Conservation (phyloP, 2,797 vertebrate genomes). For the Phrynocephalus forsythii region DNA sequence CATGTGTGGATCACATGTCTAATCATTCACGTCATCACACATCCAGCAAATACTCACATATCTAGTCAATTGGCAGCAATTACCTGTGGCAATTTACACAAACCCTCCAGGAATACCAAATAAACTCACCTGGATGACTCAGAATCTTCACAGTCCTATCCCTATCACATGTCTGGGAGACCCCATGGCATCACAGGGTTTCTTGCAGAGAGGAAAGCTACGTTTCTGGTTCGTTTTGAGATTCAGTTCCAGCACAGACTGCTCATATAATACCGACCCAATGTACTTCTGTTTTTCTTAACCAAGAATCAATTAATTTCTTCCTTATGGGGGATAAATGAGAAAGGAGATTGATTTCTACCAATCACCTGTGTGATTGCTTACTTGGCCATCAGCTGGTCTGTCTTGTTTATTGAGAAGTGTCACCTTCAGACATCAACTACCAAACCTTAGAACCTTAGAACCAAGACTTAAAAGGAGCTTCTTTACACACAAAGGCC, state of each 20-base stretch:
- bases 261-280: background rate
- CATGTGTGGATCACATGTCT: no score
- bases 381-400: background rate
- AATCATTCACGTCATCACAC: no score
- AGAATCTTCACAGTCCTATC: no score
- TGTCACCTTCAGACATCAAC: background rate
- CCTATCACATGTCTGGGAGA: no score
- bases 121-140: no score
- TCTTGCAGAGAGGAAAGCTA: background rate
- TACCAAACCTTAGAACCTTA: background rate
- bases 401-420: background rate
- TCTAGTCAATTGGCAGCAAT: no score
- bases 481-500: background rate
- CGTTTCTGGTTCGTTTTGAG: background rate
- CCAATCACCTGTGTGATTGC: background rate
- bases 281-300: background rate
- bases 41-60: no score
- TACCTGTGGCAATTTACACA: no score
- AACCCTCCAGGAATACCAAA: no score
- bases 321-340: background rate
- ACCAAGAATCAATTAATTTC: background rate
- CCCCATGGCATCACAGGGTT: background rate
- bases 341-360: background rate
- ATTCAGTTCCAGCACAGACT: background rate
- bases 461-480: background rate